Conservation (phyloP, 1,140 invertebrate genomes). For the Danaus plexippus region DNA sequence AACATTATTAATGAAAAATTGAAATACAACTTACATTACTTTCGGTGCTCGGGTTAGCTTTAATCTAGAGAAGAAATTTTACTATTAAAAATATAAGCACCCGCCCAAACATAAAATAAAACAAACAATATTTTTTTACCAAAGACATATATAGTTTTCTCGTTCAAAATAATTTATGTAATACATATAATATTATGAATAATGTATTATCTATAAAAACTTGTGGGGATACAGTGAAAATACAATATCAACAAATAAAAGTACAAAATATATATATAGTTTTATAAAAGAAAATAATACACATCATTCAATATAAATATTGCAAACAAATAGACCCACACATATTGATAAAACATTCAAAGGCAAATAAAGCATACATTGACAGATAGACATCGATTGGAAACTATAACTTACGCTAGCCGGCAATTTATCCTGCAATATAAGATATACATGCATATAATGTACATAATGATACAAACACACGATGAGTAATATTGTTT, state of each 20-base stretch:
- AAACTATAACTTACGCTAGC: slow-evolving; percentile 31
- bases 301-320: neutral
- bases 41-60: slow-evolving; percentile 8
- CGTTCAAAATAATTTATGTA: too few species aligned
- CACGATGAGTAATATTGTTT: slow-evolving; percentile 8
- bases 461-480: neutral
- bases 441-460: slow-evolving; percentile 18
- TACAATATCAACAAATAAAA: neutral
- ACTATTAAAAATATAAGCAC: slow-evolving; percentile 11
- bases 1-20: slow-evolving; percentile 1
- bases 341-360: slow-evolving; percentile 4
- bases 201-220: too few species aligned
- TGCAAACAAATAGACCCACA: slow-evolving; percentile 5
- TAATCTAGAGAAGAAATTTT: slow-evolving; percentile 29
- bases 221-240: neutral
- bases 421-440: slow-evolving; percentile 30
- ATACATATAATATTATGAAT: too few species aligned
- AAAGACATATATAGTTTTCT: too few species aligned
- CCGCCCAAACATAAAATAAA: slow-evolving; percentile 1
- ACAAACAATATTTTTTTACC: slow-evolving; percentile 5
- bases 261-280: neutral
- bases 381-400: slow-evolving; percentile 1
- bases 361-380: slow-evolving; percentile 17
- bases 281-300: too few species aligned
- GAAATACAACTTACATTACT: slow-evolving; percentile 19